phyloP scores from a whole-genome alignment of 92 coral and sea anemone species.

The Epizoanthus illoricatus region DNA sequence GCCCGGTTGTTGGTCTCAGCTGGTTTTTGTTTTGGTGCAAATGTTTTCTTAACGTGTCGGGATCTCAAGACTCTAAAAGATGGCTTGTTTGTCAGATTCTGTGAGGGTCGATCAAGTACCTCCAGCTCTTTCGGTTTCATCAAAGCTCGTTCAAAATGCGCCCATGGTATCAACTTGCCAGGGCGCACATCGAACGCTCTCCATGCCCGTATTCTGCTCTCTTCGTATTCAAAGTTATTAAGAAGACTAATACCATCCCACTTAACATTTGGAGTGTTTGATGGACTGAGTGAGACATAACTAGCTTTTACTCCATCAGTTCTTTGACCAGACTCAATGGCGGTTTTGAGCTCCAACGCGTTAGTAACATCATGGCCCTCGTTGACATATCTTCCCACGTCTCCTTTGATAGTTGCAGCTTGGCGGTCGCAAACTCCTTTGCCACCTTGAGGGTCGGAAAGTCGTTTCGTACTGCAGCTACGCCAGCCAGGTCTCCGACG shows the following conservation, averaged over 20 bases:
- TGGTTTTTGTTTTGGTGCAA: too few relatives aligned
- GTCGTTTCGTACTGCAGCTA: constrained; percentile 39
- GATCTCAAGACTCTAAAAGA: too few relatives aligned
- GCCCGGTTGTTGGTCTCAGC: too few relatives aligned
- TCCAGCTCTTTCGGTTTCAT: too few relatives aligned
- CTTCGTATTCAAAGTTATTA: constrained; percentile 34
- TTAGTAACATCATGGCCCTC: constrained; percentile 38
- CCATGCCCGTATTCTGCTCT: neutral
- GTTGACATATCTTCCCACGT: constrained; percentile 30
- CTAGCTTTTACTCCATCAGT: constrained; percentile 42
- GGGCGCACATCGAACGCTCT: too few relatives aligned
- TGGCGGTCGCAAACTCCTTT: constrained; percentile 47
- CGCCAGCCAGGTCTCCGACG: constrained; percentile 10
- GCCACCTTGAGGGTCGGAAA: constrained; percentile 51
- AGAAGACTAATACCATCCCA: constrained; percentile 49
- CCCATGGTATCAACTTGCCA: too few relatives aligned
- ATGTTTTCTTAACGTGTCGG: too few relatives aligned
- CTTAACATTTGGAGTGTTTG: constrained; percentile 17
- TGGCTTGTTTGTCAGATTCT: too few relatives aligned
- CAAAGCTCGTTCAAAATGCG: too few relatives aligned
- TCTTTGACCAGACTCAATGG: constrained; percentile 39
- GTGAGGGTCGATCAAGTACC: too few relatives aligned
- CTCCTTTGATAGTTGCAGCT: constrained; percentile 39
- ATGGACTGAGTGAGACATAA: constrained; percentile 10
- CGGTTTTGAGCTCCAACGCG: constrained; percentile 35